phyloP scores from a whole-genome alignment of 2,113 vertebrate species.

The Varanus salvator region DNA sequence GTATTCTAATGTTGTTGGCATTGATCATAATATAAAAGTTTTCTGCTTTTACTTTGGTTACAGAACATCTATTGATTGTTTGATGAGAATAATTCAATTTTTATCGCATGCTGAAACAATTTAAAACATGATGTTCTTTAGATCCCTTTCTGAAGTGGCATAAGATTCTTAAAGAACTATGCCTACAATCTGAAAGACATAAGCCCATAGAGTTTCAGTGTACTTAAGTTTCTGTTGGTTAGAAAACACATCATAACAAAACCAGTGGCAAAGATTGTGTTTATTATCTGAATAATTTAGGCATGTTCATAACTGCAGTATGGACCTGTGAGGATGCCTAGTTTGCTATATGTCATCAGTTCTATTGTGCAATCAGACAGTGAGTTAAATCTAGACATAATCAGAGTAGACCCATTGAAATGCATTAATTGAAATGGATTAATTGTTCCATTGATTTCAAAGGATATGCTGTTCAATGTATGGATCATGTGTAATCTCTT shows the following conservation, averaged over 20 bases:
- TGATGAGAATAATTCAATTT: constrained; percentile 29
- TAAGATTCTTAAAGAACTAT: not conserved
- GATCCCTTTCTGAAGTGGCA: not conserved
- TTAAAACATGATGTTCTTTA: not conserved
- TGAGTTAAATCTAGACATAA: not conserved
- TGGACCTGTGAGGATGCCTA: no score
- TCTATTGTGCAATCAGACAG: not conserved
- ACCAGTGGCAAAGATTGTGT: no score
- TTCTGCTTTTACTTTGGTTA: constrained; percentile 51
- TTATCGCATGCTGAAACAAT: not conserved
- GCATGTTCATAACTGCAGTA: not conserved
- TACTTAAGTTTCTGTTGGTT: no score
- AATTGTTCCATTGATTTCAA: not conserved
- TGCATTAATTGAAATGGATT: no score
- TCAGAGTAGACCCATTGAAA: not conserved
- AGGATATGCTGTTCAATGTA: not conserved
- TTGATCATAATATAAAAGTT: constrained; percentile 43
- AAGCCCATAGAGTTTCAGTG: not conserved
- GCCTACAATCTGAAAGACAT: not conserved
- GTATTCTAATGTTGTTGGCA: constrained; percentile 6
- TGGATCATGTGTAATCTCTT: not conserved
- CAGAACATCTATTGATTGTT: constrained; percentile 38
- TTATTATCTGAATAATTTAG: not conserved
- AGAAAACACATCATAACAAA: not conserved
- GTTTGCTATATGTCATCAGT: not conserved